A percentile compares a stretch with the other conserved stretches of the same genome.
Conservation (phyloP, 2,888 invertebrate species). For the Catocala nupta region DNA sequence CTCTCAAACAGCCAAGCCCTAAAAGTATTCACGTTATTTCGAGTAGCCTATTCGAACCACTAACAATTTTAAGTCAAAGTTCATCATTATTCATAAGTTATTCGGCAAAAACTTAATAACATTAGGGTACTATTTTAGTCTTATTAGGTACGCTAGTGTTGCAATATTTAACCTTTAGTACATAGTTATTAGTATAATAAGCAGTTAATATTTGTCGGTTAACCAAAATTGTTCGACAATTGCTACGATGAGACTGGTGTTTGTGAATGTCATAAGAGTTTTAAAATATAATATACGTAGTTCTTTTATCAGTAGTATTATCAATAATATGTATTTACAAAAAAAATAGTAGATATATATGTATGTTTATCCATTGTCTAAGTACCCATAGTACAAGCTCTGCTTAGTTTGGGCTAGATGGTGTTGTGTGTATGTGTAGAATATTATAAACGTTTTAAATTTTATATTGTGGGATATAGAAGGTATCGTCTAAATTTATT, state of each 20-base stretch:
- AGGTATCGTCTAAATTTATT: too few relatives aligned
- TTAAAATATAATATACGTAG: too few relatives aligned
- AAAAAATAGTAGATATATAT: too few relatives aligned
- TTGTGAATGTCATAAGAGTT: too few relatives aligned
- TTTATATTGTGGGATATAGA: too few relatives aligned
- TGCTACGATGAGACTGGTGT: background rate
- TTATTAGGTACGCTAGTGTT: slow-evolving; percentile 33
- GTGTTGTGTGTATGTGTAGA: too few relatives aligned
- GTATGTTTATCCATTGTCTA: too few relatives aligned
- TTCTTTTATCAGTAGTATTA: too few relatives aligned
- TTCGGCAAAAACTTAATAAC: slow-evolving; percentile 40
- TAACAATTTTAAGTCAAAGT: slow-evolving; percentile 7
- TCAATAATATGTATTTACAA: too few relatives aligned
- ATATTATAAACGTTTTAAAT: too few relatives aligned
- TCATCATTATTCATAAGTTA: slow-evolving; percentile 27
- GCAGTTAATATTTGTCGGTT: slow-evolving; percentile 40
- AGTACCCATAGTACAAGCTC: too few relatives aligned
- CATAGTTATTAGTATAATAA: slow-evolving; percentile 26
- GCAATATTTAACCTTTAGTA: slow-evolving; percentile 40
- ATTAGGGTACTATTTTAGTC: slow-evolving; percentile 15
- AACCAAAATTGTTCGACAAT: slow-evolving; percentile 38
- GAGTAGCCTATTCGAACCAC: slow-evolving; percentile 5
- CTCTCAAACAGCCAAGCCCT: background rate
- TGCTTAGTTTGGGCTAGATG: too few relatives aligned
- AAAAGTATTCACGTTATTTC: background rate